These are phyloP conservation scores for Leptinotarsa defecta DNA, from an alignment of 1,140 invertebrate genomes.

Conservation along the genomic window DNA sequence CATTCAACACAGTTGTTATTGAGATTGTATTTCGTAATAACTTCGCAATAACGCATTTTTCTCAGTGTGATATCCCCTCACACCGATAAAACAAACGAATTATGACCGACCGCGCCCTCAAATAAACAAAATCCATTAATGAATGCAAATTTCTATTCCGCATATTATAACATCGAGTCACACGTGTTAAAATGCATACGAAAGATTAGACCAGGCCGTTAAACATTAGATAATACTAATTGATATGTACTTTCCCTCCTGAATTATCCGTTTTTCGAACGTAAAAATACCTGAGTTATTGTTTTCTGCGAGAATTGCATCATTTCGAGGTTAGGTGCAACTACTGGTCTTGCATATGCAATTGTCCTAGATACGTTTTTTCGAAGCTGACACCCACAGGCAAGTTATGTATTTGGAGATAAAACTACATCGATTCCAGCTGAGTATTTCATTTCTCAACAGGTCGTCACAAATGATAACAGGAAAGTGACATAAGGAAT, in stretches of 20 bases:
- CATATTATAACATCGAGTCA: conserved; percentile 8
- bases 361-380: conserved; percentile 29
- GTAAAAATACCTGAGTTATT: conserved; percentile 30
- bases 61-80: background rate
- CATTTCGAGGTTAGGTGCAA: background rate
- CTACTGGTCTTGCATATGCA: conserved; percentile 15
- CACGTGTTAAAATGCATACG: conserved; percentile 15
- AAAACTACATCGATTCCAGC: background rate
- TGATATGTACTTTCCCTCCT: conserved; percentile 31
- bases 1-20: no score
- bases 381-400: conserved; percentile 14
- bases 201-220: conserved; percentile 19
- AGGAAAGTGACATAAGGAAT: no score
- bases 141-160: conserved; percentile 26
- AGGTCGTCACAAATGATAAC: no score
- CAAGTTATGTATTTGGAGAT: background rate
- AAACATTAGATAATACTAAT: conserved; percentile 31
- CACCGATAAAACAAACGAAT: background rate
- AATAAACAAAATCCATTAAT: conserved; percentile 7
- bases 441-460: background rate
- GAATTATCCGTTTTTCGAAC: conserved; percentile 25
- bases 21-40: no score
- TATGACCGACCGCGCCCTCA: background rate
- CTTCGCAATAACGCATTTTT: background rate
- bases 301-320: conserved; percentile 22